phyloP scores from a whole-genome alignment of 2,888 invertebrate species.

The Cephonodes hylas region DNA sequence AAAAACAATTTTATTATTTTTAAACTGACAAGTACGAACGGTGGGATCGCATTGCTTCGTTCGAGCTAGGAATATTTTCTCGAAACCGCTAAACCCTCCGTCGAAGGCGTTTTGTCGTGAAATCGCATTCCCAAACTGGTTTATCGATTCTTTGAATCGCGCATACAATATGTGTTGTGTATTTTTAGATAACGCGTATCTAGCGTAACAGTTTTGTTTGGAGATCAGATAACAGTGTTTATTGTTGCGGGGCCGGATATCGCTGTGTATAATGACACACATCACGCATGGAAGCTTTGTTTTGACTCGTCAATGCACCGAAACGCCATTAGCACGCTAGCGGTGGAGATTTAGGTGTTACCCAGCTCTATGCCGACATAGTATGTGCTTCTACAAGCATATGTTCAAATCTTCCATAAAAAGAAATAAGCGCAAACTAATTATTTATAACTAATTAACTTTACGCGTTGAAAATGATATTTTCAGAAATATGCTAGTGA shows the following conservation, averaged over 20 bases:
- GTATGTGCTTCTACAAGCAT: too few species aligned
- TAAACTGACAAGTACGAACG: too few species aligned
- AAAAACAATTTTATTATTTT: too few species aligned
- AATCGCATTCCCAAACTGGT: background rate
- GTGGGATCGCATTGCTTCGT: too few species aligned
- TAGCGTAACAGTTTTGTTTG: slow-evolving; percentile 4
- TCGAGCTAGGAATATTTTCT: background rate
- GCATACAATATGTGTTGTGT: background rate
- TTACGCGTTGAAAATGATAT: too few species aligned
- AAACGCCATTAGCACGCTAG: background rate
- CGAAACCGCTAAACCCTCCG: background rate
- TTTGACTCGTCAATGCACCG: background rate
- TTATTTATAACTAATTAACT: too few species aligned
- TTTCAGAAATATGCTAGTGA: too few species aligned
- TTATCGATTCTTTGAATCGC: background rate
- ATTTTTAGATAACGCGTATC: slow-evolving; percentile 5
- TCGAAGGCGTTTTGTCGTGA: background rate
- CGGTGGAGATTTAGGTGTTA: background rate
- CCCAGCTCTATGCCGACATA: background rate
- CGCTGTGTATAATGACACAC: background rate
- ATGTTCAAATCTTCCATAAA: too few species aligned
- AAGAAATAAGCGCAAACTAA: too few species aligned
- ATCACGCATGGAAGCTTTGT: background rate
- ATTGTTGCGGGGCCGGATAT: slow-evolving; percentile 7
- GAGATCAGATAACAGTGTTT: slow-evolving; percentile 10